Percentiles rank a stretch among this genome's conserved stretches.
Conservation (phyloP, 2,797 vertebrate genomes). For the Pseudomugil tenellus region DNA sequence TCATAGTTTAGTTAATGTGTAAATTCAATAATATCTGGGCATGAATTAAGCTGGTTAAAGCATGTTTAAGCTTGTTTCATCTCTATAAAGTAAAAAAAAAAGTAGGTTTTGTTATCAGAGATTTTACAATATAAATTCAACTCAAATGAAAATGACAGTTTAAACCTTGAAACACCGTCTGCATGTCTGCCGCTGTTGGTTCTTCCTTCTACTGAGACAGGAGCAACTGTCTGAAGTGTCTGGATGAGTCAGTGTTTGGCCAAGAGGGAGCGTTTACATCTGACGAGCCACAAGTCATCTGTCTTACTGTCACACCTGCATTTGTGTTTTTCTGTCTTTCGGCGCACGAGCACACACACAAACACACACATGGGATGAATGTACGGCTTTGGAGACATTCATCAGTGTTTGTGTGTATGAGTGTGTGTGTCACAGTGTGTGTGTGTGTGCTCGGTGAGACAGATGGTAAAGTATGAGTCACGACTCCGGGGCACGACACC, state of each 20-base stretch:
- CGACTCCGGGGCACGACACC: conserved; percentile 80
- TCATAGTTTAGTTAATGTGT: not conserved
- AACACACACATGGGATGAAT: conserved; percentile 43
- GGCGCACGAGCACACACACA: not conserved
- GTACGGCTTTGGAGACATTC: conserved; percentile 31
- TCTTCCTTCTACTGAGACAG: conserved; percentile 44
- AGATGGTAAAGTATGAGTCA: conserved; percentile 83
- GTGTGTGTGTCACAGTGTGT: conserved; percentile 20
- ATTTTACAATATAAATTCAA: not conserved
- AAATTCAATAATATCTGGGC: too few species aligned
- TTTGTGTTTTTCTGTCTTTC: conserved; percentile 23
- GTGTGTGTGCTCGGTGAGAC: conserved; percentile 52
- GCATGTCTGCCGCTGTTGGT: conserved; percentile 41
- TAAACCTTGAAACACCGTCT: not conserved
- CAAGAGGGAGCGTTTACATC: conserved; percentile 46
- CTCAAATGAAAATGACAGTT: not conserved
- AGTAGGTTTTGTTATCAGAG: not conserved
- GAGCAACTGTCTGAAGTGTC: conserved; percentile 54
- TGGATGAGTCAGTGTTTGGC: conserved; percentile 68
- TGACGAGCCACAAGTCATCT: conserved; percentile 57
- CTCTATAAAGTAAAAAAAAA: not conserved
- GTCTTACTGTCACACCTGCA: conserved; percentile 68
- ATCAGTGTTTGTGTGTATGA: conserved; percentile 10
- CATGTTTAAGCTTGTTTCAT: not conserved
- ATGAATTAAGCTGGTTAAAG: not conserved